These are phyloP conservation scores for Platerodrilus igneus DNA, from an alignment of 2,888 invertebrate species.

Conservation along the genomic window DNA sequence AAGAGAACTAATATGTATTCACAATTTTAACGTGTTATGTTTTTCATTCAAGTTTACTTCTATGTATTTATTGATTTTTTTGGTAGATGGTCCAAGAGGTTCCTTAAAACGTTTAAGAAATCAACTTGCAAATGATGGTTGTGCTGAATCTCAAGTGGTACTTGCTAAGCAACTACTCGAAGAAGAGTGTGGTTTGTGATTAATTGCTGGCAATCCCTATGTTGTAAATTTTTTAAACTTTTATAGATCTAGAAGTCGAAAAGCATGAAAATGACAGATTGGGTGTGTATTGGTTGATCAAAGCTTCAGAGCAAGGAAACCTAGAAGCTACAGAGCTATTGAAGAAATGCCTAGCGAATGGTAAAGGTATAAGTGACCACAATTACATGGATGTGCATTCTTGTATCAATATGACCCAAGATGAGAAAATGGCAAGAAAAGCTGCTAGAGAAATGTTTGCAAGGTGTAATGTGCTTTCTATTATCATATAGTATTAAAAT, in stretches of 20 bases:
- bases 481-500: too few relatives aligned
- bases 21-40: neutral
- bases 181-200: constrained; percentile 64
- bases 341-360: constrained; percentile 65
- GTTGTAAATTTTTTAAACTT: constrained; percentile 14
- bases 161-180: constrained; percentile 79
- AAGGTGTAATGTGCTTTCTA: too few relatives aligned
- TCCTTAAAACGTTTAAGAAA: constrained; percentile 60
- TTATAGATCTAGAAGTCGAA: constrained; percentile 61
- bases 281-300: constrained; percentile 87
- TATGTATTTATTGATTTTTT: too few relatives aligned
- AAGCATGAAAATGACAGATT: constrained; percentile 72
- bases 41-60: neutral
- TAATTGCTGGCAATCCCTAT: neutral
- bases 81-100: constrained; percentile 62
- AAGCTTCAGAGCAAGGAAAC: constrained; percentile 89
- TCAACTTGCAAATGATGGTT: constrained; percentile 83
- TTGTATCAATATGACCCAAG: constrained; percentile 77
- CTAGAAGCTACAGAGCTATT: constrained; percentile 79
- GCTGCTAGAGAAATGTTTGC: constrained; percentile 85
- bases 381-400: constrained; percentile 70
- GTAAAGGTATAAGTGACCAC: constrained; percentile 67
- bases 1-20: neutral
- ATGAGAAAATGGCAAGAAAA: constrained; percentile 82
- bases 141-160: constrained; percentile 84